These are phyloP conservation scores for Camptogramma bilineatum DNA, from an alignment of 2,888 invertebrate genomes.

Conservation along the genomic window DNA sequence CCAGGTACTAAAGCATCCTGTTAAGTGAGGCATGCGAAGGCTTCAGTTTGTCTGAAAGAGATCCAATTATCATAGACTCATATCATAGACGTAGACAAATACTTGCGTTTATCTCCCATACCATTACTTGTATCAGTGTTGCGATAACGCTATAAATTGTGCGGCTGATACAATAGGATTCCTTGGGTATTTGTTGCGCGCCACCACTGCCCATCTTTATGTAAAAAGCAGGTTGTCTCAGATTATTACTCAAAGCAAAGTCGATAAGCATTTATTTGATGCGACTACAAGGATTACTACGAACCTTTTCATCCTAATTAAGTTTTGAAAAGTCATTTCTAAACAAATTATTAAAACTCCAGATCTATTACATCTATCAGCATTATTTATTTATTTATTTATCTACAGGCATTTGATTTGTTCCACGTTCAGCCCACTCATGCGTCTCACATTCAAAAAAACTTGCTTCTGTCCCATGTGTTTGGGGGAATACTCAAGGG, in stretches of 20 bases:
- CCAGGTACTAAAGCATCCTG: no score
- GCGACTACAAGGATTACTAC: no score
- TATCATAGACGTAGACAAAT: constrained; percentile 35
- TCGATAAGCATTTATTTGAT: background rate
- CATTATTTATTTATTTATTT: no score
- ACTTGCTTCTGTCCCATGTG: no score
- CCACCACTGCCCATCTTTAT: constrained; percentile 50
- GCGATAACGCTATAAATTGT: constrained; percentile 74
- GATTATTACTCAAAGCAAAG: background rate
- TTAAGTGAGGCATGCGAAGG: background rate
- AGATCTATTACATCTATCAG: no score
- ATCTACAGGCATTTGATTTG: no score
- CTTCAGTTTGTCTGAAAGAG: constrained; percentile 6
- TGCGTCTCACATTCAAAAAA: no score
- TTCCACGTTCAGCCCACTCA: no score
- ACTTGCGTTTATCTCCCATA: constrained; percentile 48
- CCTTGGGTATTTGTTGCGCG: constrained; percentile 67
- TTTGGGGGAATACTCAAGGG: no score
- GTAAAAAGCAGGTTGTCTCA: constrained; percentile 7
- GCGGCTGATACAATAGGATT: constrained; percentile 76
- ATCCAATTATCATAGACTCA: constrained; percentile 33
- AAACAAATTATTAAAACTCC: no score
- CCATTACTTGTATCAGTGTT: constrained; percentile 58
- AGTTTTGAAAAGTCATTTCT: no score
- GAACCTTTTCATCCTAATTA: no score